Evolutionary conservation across 53 echinoderm and acorn worm species (phyloP), one percentile per base, ranked within the genome.

Genomic region (Paracentrotus lividus): DNA sequence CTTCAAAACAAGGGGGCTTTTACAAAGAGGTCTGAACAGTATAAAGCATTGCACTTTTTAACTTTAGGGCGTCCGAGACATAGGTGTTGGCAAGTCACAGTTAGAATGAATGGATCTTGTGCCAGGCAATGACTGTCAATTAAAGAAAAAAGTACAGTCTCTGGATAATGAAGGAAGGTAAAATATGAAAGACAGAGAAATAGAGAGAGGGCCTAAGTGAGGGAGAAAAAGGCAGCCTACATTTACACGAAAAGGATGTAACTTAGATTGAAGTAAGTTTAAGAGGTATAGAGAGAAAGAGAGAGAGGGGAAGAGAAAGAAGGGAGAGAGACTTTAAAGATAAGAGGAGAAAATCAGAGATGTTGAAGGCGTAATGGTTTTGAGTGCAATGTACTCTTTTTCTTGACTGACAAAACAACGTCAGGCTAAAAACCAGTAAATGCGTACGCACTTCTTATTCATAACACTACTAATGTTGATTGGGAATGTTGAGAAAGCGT

Each of bases 111-210:
- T 27, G 27, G 81, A 81, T 47, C 47, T 81, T 47, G 47, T 81
- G 47, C 81, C n/a, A 51, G 27, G 44, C 26, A 47, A 81, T 81
- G 81, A 81, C 47, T 81, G 81, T 81, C 81, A 81, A 81, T 86
- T 86, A 55, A 55, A 20, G 8, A 86, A 38, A 53, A 86, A 55
- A 86, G 86, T 53, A 56, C 86, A 86, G n/a, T 43, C 6, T 54
- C 34, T 44, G 81, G 18, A n/a, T 13, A 20, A 33, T 24, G 21
- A 54, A 49, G 55, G 26, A 14, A 56, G 40, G 34, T 32, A 56
- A 38, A 34, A n/a, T 6, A 47, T 47, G n/a, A 26, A n/a, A 2
- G 47, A 49, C 20, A 27, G 49, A 42, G 47, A 42, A 49, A n/a
- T n/a, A 84, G 54, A 55, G 56, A 55, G 55, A 47, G 86, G 34